These are phyloP conservation scores for Anoncus sp. DNA, from an alignment of 2,888 invertebrate species.

Conservation along the genomic window DNA sequence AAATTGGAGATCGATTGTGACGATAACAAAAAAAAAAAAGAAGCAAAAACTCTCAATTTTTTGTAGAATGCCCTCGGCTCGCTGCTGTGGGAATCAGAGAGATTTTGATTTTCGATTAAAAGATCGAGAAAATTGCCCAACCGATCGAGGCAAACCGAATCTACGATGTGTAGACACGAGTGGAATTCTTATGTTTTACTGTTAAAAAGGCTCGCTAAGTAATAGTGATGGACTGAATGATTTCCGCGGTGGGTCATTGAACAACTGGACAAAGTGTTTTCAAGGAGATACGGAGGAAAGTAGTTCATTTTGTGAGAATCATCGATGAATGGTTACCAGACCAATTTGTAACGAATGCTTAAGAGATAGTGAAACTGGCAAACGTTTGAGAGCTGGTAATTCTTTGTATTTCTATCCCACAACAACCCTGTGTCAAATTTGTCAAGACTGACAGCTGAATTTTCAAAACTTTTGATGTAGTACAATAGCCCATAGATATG, in stretches of 20 bases:
- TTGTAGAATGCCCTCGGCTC: conserved; percentile 5
- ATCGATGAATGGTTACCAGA: neutral
- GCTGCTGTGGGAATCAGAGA: neutral
- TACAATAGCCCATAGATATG: too few species aligned
- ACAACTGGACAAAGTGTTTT: neutral
- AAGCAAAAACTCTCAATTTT: conserved; percentile 21
- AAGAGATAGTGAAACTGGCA: neutral
- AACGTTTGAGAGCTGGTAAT: neutral
- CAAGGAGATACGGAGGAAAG: neutral
- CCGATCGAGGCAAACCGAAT: too few species aligned
- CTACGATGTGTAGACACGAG: too few species aligned
- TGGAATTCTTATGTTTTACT: too few species aligned
- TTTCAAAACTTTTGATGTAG: neutral
- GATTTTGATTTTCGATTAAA: conserved; percentile 38
- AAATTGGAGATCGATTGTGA: conserved; percentile 66
- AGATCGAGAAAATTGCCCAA: conserved; percentile 18
- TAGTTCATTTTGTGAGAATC: neutral
- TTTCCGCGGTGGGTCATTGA: neutral
- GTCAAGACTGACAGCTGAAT: neutral
- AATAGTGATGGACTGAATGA: neutral
- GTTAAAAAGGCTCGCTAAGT: too few species aligned
- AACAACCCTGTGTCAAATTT: too few species aligned
- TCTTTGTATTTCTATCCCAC: too few species aligned
- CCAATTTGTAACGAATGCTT: neutral
- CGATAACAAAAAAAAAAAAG: conserved; percentile 41